Base-by-base conservation (phyloP, 2,888 invertebrate species). In the Chrysolina oricalcia region DNA sequence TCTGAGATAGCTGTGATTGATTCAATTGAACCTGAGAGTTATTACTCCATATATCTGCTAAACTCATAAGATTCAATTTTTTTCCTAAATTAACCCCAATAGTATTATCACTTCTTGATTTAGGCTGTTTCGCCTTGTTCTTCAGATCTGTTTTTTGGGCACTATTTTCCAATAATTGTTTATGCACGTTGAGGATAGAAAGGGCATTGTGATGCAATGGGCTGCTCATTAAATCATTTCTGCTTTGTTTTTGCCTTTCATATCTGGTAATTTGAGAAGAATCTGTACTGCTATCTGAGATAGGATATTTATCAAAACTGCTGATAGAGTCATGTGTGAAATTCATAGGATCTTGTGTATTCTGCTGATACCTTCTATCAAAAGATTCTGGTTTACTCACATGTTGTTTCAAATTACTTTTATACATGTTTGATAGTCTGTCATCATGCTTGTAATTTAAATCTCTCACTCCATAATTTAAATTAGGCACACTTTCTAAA, bases 21-120 rank as follows among this genome's bases (percentile, higher is more conserved):
- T 75, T 78, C 5, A 79, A 80, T 23, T 75, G 76, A 27, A 90
- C 76, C 1, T 73, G 62, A 21, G 64, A 64, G 69, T 75, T 77
- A 17, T 75, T 64, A 59, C 77, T 92, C 94, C 94, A 94, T 70
- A 94, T 89, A 82, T 93, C 92, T 56, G 92, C 91, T 75, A 94
- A 89, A 82, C 93, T 91, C 48, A 83, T 59, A 23, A 83, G 75
- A 11, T 80, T 81, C n/a, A 82, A 71, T 50, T 79, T 79, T 43
- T 78, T 75, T 23, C 53, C 79, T 27, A 78, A 23, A 65, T 41
- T 66, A 43, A 66, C 69, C 3, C 62, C 76, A 35, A 81, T 53
- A 6, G 79, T 79, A 48, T 77, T 78, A 23, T 72, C 67, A 46
- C 80, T 77, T 56, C 77, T 81, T 65, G 53, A 71, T 74, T 78